Percentiles rank a stretch among this genome's conserved stretches.
Evolutionary conservation across 2,797 vertebrate genomes (phyloP).

Genomic region (Malurus splendens): DNA sequence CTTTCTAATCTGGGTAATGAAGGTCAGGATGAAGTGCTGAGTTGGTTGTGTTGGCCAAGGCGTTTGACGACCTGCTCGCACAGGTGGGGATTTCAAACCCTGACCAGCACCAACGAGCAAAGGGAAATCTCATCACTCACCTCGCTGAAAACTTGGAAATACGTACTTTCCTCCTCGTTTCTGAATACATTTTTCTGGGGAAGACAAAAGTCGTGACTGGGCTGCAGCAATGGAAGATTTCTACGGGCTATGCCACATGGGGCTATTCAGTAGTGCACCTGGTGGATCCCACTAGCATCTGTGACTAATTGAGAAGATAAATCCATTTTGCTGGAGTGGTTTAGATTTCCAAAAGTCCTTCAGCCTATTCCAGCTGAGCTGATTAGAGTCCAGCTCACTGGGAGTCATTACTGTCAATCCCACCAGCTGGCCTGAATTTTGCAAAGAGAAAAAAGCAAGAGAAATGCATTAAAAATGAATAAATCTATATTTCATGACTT

Average conservation of each 20-base stretch:
- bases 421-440: conserved; percentile 55
- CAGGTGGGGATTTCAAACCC: not conserved
- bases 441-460: conserved; percentile 24
- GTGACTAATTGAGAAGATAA: conserved; percentile 55
- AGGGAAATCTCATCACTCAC: not conserved
- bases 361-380: conserved; percentile 51
- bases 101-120: not conserved
- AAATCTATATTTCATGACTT: conserved; percentile 37
- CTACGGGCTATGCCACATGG: not conserved
- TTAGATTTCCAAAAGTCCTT: conserved; percentile 51
- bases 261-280: conserved; percentile 11
- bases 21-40: conserved; percentile 44
- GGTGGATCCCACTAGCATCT: conserved; percentile 47
- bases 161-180: not conserved
- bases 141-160: not conserved
- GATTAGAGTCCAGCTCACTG: conserved; percentile 60
- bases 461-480: conserved; percentile 44
- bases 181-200: not conserved
- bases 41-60: conserved; percentile 42
- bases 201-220: not conserved
- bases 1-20: conserved; percentile 46
- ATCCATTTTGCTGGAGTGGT: conserved; percentile 50
- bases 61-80: not conserved
- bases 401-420: conserved; percentile 60
- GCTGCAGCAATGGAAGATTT: not conserved